Evolutionary conservation across 2,113 vertebrate species (phyloP), one percentile per base, ranked within the genome.

Genomic region (Notothenia rossii): DNA sequence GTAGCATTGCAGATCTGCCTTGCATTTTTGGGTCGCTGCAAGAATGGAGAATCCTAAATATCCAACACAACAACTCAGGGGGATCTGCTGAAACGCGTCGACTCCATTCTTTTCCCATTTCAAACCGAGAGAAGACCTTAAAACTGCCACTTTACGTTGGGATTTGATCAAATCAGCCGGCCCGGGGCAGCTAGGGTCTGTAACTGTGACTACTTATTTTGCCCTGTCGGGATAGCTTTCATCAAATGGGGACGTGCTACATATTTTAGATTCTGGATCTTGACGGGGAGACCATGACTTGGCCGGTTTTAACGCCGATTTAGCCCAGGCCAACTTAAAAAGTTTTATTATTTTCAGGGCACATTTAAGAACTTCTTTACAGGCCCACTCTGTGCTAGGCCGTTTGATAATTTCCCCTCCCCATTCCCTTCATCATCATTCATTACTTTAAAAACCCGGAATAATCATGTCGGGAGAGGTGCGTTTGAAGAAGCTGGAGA

Each of bases 401-500:
- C 64, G 80, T 73, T 72, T 54, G 70, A 17, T 79, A 15, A 18
- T 45, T 17, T 10, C 63, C 8, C 43, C 7, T 25, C 6, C n/a
- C n/a, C 53, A n/a, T 17, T 54, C 25, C 29, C 60, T n/a, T 48
- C 51, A 68, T 40, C 77, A 87, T 63, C 75, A 83, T 88, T 65
- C 76, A 86, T 88, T 77, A 71, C 75, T 85, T n/a, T 36, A 10
- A 14, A 56, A 49, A 73, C 68, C 22, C 64, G 86, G 88, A 89
- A 72, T 86, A 87, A 92, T 59, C 85, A 99, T 99, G 98, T 99
- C 98, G 81, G 98, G 97, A 89, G 98, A 99, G 94, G 98, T 99
- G 90, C 98, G 98, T 93, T 94, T 99, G 96, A 96, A 97, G 96
- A 97, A 97, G 94, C 92, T 99, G 96, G 98, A 99, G 91, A 97